These are phyloP conservation scores for Amitus sp. DNA, from an alignment of 2,888 invertebrate genomes.

Conservation along the genomic window DNA sequence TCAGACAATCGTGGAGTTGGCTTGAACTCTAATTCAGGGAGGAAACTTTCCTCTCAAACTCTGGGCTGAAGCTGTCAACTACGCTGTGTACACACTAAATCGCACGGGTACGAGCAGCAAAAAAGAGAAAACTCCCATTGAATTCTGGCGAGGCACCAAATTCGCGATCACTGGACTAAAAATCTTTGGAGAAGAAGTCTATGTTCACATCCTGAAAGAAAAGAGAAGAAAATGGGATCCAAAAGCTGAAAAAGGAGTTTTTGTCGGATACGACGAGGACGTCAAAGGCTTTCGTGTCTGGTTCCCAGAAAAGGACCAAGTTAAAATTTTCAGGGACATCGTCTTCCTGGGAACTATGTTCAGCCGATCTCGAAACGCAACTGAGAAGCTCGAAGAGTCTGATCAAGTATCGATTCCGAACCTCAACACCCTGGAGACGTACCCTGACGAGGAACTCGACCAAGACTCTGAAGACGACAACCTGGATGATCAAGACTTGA, in stretches of 20 bases:
- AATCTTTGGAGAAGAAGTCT: constrained; percentile 28
- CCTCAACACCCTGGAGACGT: too few relatives aligned
- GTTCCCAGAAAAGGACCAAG: constrained; percentile 18
- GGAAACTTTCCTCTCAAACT: not conserved
- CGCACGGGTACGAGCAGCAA: constrained; percentile 14
- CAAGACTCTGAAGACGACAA: too few relatives aligned
- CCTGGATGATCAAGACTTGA: too few relatives aligned
- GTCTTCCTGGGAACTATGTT: not conserved
- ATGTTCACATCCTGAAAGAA: constrained; percentile 7
- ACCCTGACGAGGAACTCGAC: too few relatives aligned
- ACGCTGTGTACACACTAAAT: constrained; percentile 10
- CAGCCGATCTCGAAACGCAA: too few relatives aligned
- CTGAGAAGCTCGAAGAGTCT: too few relatives aligned
- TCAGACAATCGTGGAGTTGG: constrained; percentile 30
- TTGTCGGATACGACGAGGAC: constrained; percentile 24
- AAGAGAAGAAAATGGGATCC: constrained; percentile 20
- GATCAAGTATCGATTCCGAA: not conserved
- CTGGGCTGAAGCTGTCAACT: constrained; percentile 13
- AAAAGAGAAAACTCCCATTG: constrained; percentile 1
- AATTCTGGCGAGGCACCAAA: too few relatives aligned
- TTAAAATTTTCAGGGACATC: not conserved
- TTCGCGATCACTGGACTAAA: too few relatives aligned
- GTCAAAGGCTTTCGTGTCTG: constrained; percentile 20
- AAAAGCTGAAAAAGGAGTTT: constrained; percentile 17
- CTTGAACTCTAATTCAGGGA: constrained; percentile 14